Evolutionary conservation across 2,888 invertebrate genomes (phyloP), one percentile per base, ranked within the genome.

Genomic region (Matsumyia berberina): DNA sequence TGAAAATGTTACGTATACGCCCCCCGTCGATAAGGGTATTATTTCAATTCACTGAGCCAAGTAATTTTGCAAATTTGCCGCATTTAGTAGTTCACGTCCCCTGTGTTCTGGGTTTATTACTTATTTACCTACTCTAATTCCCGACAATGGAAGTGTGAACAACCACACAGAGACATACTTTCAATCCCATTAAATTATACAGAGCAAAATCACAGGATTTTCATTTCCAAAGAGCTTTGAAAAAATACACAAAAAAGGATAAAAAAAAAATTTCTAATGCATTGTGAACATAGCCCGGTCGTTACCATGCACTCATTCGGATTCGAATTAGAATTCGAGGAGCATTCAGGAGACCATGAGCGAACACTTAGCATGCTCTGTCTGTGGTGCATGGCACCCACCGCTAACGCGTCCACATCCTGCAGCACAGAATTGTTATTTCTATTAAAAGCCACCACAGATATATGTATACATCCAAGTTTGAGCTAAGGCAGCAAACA

Each of bases 241-340:
- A 24, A 24, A 24, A 35, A 11, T 2, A 46, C 55, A 58, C n/a
- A 49, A 24, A 49, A 44, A 60, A 69, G n/a, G 6, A 7, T 7
- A 9, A 9, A 57, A 17, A 24, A 24, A 4, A 4, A 24, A 3
- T 11, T 15, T 55, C 33, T 55, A 67, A 19, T 69, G 60, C 74
- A 74, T 55, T 74, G 67, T 29, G 62, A 42, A 67, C 62, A 42
- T 39, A 42, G 39, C 37, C 79, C 12, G 9, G 31, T 53, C 55
- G 55, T 69, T 69, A 44, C 42, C 66, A 12, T 33, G 15, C 62
- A 74, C 49, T 76, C 72, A 60, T 3, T 53, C 4, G 24, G 33
- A 62, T 53, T 17, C 58, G 60, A 82, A 77, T 82, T 72, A 60
- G 70, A 72, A 72, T 76, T 57, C 55, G 64, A 70, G 42, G 19